These are phyloP conservation scores for Otus sunia DNA, from an alignment of 2,113 vertebrate species.

Conservation along the genomic window DNA sequence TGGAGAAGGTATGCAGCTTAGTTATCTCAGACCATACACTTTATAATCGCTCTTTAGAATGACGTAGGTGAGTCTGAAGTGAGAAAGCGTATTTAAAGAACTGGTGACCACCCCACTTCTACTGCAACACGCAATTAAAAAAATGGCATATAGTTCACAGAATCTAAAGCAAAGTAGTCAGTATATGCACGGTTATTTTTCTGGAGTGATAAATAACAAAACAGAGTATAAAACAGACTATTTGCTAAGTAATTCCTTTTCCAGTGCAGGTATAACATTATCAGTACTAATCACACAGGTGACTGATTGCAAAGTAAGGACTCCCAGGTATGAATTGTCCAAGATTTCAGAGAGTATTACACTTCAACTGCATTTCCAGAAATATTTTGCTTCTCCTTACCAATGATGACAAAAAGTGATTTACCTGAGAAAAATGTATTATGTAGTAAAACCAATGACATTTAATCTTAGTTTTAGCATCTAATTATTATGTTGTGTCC, in stretches of 20 bases:
- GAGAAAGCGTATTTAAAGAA: neutral
- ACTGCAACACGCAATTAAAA: neutral
- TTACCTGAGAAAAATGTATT: neutral
- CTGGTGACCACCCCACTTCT: neutral
- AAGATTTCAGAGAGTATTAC: neutral
- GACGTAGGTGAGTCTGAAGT: neutral
- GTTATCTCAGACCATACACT: neutral
- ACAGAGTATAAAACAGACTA: neutral
- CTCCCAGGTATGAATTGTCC: neutral
- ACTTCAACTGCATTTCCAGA: neutral
- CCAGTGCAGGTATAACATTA: neutral
- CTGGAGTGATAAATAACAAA: neutral
- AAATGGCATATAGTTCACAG: neutral
- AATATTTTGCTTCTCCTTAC: neutral
- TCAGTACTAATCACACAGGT: neutral
- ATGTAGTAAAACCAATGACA: neutral
- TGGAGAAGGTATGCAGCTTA: neutral
- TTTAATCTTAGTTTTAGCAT: neutral
- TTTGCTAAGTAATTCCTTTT: neutral
- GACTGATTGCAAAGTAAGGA: neutral
- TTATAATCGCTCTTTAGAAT: neutral
- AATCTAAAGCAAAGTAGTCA: neutral
- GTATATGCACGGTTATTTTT: neutral
- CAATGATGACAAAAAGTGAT: neutral
- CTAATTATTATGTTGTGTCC: neutral